Base-by-base conservation (phyloP, 2,888 invertebrate genomes). In the Brachypterus glaber region DNA sequence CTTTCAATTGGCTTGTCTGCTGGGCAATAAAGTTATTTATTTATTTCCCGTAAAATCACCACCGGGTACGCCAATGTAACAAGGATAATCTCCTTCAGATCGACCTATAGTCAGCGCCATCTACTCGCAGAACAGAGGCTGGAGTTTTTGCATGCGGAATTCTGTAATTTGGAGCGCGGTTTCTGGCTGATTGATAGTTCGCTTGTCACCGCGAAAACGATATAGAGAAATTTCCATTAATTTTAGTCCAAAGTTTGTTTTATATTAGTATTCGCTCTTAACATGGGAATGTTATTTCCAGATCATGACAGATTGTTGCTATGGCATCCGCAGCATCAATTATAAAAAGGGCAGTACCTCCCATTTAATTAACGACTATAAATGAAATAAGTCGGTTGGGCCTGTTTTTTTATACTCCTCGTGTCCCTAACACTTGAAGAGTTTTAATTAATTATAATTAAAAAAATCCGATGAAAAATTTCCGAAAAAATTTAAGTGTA, bases 141-240 rank as follows among this genome's bases (percentile, higher is more conserved):
- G 42, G 36, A 40, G 53, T 53, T 54, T 51, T 52, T 45, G 48
- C 45, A 53, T 52, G 45, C 47, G 53, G 61, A 62, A 62, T 62
- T 61, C 59, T 54, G 59, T 58, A 62, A 63, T 62, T 63, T 63
- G 60, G n/a, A 51, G 49, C 59, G 60, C 57, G 62, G 64, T 63
- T 63, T 57, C 51, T 53, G 53, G 57, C 57, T 64, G 64, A 64
- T 64, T 64, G 63, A 64, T 64, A 58, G 64, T 64, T 60, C 51
- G 60, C 63, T 62, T 64, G 63, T 62, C 63, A 60, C 60, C 57
- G 53, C 53, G 52, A 51, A 51, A 58, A 54, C 60, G 63, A 64
- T 64, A 64, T 64, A 63, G 61, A 61, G 62, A 63, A 63, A 63
- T 62, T 60, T 61, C 63, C 64, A 64, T 64, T 64, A 63, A 64